Evolutionary conservation across 2,113 vertebrate species (phyloP).

Genomic region (Ptyas mucosa): DNA sequence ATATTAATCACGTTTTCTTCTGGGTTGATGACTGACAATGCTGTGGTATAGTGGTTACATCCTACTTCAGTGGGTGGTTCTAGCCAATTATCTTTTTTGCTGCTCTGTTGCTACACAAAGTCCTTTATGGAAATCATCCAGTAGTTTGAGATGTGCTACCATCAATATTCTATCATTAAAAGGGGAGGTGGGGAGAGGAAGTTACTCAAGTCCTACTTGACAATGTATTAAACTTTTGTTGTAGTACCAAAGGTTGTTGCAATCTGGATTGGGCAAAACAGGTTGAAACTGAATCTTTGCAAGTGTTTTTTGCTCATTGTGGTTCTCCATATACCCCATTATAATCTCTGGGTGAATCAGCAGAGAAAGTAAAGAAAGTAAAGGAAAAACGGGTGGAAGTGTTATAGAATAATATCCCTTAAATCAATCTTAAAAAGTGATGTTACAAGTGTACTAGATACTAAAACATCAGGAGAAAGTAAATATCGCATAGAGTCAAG

Average conservation of each 20-base stretch:
- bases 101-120: background rate
- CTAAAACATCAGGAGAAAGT: background rate
- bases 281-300: background rate
- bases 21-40: background rate
- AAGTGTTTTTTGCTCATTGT: background rate
- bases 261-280: background rate
- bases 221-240: background rate
- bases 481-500: background rate
- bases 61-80: background rate
- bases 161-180: background rate
- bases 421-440: background rate
- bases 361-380: background rate
- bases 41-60: background rate
- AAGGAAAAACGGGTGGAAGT: background rate
- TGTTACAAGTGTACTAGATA: background rate
- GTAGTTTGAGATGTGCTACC: background rate
- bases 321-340: background rate
- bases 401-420: background rate
- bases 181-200: no score
- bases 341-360: background rate
- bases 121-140: background rate
- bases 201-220: background rate
- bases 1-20: background rate
- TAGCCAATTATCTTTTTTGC: background rate
- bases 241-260: background rate